Base-by-base conservation (phyloP, 2,888 invertebrate species). In the Troides aeacus region DNA sequence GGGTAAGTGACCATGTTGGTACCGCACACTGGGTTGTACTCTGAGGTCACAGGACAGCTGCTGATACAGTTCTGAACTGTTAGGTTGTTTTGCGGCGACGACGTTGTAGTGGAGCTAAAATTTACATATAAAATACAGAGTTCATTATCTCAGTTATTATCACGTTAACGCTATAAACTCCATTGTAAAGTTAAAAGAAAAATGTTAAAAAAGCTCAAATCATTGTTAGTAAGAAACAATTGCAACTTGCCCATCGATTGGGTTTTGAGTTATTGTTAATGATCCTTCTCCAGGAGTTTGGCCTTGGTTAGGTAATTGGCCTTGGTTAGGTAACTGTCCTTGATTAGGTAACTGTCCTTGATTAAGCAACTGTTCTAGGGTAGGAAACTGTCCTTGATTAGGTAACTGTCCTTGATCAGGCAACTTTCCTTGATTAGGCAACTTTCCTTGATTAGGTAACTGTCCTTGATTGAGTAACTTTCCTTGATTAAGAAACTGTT, bases 11-110 rank as follows among this genome's bases (percentile, higher is more conserved):
- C 76, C 18, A 81, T 80, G 69, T 92, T 81, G 5, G 81, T 81
- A 5, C 90, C 93, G 74, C 92, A 93, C 0, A 92, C 88, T 0
- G 93, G 93, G 74, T 90, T 90, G 76, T 88, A 93, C 69, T 90
- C 84, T 0, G 82, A 63, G 0, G 91, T 86, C 50, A 83, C 81
- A 10, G 81, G 84, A 69, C 92, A 93, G 21, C 60, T 66, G 5
- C 73, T 73, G 8, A 83, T 69, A 74, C 86, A 86, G 4, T 69
- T 66, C 46, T 75, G 74, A 6, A 72, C 57, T 36, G 4, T 42
- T 1, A 42, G 58, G 17, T 62, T 30, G 21, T 15, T 64, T 0
- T 62, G 50, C 0, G 62, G 39, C 23, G 66, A 62, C 15, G 62
- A 53, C 30, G 70, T 23, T 15, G 68, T 64, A 4, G 64, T 68